Evolutionary conservation across 2,797 vertebrate genomes (phyloP).

Genomic region (Sebastiscus tertius): DNA sequence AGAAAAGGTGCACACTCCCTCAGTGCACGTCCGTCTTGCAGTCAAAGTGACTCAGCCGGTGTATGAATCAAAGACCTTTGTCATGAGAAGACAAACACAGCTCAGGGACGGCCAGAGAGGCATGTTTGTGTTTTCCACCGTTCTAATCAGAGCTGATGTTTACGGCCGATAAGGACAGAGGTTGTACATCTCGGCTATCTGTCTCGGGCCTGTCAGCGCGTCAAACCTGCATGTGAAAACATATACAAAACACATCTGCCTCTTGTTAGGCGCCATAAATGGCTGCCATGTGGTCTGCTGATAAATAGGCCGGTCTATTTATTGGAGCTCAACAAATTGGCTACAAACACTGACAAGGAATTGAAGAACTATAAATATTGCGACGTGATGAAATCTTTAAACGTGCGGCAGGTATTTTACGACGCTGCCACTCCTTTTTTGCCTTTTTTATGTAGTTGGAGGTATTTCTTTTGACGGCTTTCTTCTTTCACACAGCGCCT

Average conservation of each 20-base stretch:
- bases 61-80: conserved; percentile 69
- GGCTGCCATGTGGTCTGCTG: conserved; percentile 89
- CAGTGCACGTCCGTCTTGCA: conserved; percentile 18
- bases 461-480: conserved; percentile 77
- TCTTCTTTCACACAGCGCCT: conserved; percentile 78
- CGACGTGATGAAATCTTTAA: conserved; percentile 85
- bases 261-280: conserved; percentile 88
- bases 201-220: conserved; percentile 79
- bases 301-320: conserved; percentile 88
- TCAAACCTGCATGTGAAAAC: conserved; percentile 86
- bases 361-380: conserved; percentile 86
- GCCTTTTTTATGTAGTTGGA: conserved; percentile 75
- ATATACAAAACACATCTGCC: conserved; percentile 89
- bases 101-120: conserved; percentile 51
- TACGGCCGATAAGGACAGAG: conserved; percentile 72
- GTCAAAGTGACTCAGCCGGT: conserved; percentile 33
- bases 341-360: conserved; percentile 88
- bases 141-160: conserved; percentile 77
- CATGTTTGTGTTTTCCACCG: conserved; percentile 72
- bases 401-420: conserved; percentile 84
- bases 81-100: conserved; percentile 70
- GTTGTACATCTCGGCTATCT: conserved; percentile 81
- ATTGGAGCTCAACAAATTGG: conserved; percentile 90
- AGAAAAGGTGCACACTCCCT: conserved; percentile 42
- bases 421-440: conserved; percentile 72